These are phyloP conservation scores for Cinara cedri DNA, from an alignment of 2,888 invertebrate species.

Conservation along the genomic window DNA sequence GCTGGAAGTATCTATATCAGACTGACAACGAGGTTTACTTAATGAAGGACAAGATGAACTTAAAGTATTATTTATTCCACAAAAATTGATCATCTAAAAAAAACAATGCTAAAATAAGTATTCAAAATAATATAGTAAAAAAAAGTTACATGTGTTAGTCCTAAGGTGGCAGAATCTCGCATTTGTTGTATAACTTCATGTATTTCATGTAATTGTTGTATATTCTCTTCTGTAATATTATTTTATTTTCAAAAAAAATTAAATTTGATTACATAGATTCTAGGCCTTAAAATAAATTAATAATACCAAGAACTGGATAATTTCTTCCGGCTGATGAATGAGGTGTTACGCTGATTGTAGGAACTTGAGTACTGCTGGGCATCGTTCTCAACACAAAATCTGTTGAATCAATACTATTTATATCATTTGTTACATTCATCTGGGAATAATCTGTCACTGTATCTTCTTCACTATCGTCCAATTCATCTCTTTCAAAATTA, in stretches of 20 bases:
- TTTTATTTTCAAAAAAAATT: not conserved
- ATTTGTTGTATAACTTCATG: slow-evolving; percentile 80
- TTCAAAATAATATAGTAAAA: not conserved
- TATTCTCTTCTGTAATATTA: slow-evolving; percentile 71
- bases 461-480: slow-evolving; percentile 80
- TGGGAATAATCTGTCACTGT: slow-evolving; percentile 77
- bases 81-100: slow-evolving; percentile 58
- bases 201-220: slow-evolving; percentile 76
- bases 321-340: slow-evolving; percentile 81
- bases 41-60: slow-evolving; percentile 79
- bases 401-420: slow-evolving; percentile 59
- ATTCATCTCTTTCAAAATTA: slow-evolving; percentile 63
- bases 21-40: slow-evolving; percentile 66
- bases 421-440: slow-evolving; percentile 59
- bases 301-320: slow-evolving; percentile 69
- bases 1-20: slow-evolving; percentile 65
- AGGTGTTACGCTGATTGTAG: slow-evolving; percentile 86
- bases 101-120: slow-evolving; percentile 20
- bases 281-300: not conserved
- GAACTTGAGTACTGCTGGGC: slow-evolving; percentile 67
- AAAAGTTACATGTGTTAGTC: slow-evolving; percentile 35
- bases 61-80: slow-evolving; percentile 62
- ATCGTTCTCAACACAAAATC: slow-evolving; percentile 52
- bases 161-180: slow-evolving; percentile 66
- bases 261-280: not conserved